Evolutionary conservation across 2,888 invertebrate species (phyloP).

Genomic region (Erannis defoliaria): DNA sequence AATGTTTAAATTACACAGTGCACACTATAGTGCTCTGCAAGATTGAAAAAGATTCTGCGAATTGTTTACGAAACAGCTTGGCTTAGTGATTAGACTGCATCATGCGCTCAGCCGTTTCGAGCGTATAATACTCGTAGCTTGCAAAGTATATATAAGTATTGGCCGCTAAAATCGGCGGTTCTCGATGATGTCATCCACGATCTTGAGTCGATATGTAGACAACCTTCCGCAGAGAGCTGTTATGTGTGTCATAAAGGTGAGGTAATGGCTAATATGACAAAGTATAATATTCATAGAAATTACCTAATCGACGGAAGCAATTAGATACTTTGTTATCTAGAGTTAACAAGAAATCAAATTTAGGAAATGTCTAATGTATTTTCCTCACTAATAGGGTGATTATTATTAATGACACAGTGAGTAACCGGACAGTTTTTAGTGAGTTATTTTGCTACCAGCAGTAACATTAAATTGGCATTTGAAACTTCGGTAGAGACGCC

Average conservation of each 20-base stretch:
- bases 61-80: not conserved
- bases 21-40: too few species aligned
- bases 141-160: conserved; percentile 27
- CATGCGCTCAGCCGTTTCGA: not conserved
- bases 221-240: conserved; percentile 23
- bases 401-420: conserved; percentile 6
- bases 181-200: conserved; percentile 48
- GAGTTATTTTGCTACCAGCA: conserved; percentile 11
- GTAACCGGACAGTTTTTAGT: conserved; percentile 6
- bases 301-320: conserved; percentile 15
- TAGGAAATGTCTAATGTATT: not conserved
- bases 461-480: conserved; percentile 12
- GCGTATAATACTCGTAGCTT: conserved; percentile 20
- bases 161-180: conserved; percentile 45
- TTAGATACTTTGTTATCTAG: conserved; percentile 4
- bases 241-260: conserved; percentile 28
- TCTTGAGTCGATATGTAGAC: conserved; percentile 39
- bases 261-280: conserved; percentile 16
- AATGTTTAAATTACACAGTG: not conserved
- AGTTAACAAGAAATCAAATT: conserved; percentile 13
- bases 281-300: conserved; percentile 18
- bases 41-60: too few species aligned
- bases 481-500: conserved; percentile 27
- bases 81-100: conserved; percentile 3
- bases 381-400: not conserved